Evolutionary conservation across 1,140 invertebrate species (phyloP).

Genomic region (Drosophila ercepeae): DNA sequence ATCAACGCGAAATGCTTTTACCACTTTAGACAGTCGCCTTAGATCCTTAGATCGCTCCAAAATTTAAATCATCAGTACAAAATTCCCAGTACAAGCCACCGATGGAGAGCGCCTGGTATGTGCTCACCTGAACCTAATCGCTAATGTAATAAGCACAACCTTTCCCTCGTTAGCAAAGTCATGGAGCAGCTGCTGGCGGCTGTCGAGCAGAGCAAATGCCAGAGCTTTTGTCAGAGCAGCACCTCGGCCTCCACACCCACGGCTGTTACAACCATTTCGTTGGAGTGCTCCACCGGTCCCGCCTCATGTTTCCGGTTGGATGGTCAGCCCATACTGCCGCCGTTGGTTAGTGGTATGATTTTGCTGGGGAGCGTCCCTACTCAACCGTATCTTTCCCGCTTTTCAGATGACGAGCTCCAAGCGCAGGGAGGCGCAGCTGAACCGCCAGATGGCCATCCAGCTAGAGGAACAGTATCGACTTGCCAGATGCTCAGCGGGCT

Average conservation of each 20-base stretch:
- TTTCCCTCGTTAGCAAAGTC: slow-evolving; percentile 20
- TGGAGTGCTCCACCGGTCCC: not conserved
- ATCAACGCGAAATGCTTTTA: not conserved
- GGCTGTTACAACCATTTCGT: slow-evolving; percentile 10
- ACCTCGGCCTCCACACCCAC: not conserved
- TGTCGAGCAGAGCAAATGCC: slow-evolving; percentile 12
- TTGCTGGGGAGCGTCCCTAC: slow-evolving; percentile 22
- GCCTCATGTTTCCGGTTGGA: slow-evolving; percentile 86
- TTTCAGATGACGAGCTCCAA: slow-evolving; percentile 59
- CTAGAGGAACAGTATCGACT: slow-evolving; percentile 52
- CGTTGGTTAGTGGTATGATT: slow-evolving; percentile 85
- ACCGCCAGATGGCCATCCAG: slow-evolving; percentile 72
- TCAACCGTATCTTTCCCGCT: slow-evolving; percentile 30
- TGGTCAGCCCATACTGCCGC: slow-evolving; percentile 87
- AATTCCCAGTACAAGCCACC: slow-evolving; percentile 1
- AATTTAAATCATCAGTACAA: not conserved
- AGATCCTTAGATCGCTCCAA: not conserved
- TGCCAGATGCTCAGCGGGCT: slow-evolving; percentile 16
- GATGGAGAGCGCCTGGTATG: slow-evolving; percentile 10
- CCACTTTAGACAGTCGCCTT: not conserved
- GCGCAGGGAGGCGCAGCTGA: slow-evolving; percentile 67
- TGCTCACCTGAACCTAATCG: not conserved
- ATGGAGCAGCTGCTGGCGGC: slow-evolving; percentile 54
- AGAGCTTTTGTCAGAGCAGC: not conserved
- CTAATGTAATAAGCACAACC: not conserved